These are phyloP conservation scores for Beroe ovata DNA, from an alignment of 37 sponge, comb jelly and placozoan genomes.

Conservation along the genomic window DNA sequence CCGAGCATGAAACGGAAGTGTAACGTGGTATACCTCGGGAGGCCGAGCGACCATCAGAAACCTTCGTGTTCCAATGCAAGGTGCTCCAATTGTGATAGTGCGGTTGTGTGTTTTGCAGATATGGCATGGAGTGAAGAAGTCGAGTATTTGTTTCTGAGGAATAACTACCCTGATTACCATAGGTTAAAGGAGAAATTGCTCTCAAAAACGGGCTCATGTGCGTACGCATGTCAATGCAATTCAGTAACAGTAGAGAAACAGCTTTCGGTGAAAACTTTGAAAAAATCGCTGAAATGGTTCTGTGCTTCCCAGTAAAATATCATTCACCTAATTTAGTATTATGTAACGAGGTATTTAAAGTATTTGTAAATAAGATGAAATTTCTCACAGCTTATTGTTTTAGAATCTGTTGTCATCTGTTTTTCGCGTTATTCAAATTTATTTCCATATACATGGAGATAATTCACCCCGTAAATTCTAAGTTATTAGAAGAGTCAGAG, in stretches of 20 bases:
- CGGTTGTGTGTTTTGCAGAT: conserved; percentile 14
- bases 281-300: conserved; percentile 40
- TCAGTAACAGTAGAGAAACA: conserved; percentile 1
- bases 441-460: too few relatives aligned
- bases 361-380: too few relatives aligned
- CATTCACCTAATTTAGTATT: too few relatives aligned
- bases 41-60: neutral
- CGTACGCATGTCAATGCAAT: conserved; percentile 36
- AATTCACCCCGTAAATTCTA: too few relatives aligned
- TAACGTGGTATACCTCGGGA: neutral
- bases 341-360: too few relatives aligned
- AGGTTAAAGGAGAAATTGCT: neutral
- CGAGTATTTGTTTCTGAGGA: conserved; percentile 32
- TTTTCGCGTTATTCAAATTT: too few relatives aligned
- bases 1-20: neutral
- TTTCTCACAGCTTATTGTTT: too few relatives aligned
- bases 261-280: neutral
- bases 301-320: conserved; percentile 36
- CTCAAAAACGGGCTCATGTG: neutral
- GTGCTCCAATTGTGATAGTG: conserved; percentile 39
- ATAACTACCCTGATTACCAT: conserved; percentile 38
- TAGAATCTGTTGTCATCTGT: too few relatives aligned
- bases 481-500: too few relatives aligned
- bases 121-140: neutral
- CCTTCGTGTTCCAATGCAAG: conserved; percentile 12